Evolutionary conservation across 2,113 vertebrate species (phyloP).

Genomic region (Microtus montanus): DNA sequence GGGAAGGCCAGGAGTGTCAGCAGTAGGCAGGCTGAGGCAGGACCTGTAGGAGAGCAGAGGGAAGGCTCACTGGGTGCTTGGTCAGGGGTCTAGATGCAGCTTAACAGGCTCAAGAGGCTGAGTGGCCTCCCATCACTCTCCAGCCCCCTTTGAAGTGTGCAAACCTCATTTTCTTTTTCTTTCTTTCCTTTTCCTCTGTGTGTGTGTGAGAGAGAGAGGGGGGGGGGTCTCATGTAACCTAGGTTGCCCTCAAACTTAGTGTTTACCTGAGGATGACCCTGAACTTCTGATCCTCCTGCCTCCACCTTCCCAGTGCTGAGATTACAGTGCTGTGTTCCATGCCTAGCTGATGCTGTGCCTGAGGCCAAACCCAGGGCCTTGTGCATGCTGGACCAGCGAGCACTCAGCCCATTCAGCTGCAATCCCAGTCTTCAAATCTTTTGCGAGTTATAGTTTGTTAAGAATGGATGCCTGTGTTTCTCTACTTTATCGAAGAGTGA

Average conservation of each 20-base stretch:
- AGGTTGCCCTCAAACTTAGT: background rate
- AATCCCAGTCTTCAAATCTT: background rate
- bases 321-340: background rate
- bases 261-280: background rate
- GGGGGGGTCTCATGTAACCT: background rate
- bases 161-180: background rate
- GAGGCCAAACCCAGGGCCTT: background rate
- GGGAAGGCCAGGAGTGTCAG: conserved; percentile 89
- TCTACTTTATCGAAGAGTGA: background rate
- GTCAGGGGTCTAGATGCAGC: background rate
- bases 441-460: background rate
- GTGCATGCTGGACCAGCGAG: background rate
- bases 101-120: background rate
- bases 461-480: background rate
- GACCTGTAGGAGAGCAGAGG: conserved; percentile 81
- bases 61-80: background rate
- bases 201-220: background rate
- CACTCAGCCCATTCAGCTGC: background rate
- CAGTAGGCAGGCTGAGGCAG: conserved; percentile 88
- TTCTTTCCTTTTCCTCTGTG: background rate
- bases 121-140: background rate
- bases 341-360: too few relatives aligned
- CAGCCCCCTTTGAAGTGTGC: background rate
- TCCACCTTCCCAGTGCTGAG: background rate
- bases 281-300: background rate